Conservation (phyloP, 2,888 invertebrate species). For the Heliconius charithonia region DNA sequence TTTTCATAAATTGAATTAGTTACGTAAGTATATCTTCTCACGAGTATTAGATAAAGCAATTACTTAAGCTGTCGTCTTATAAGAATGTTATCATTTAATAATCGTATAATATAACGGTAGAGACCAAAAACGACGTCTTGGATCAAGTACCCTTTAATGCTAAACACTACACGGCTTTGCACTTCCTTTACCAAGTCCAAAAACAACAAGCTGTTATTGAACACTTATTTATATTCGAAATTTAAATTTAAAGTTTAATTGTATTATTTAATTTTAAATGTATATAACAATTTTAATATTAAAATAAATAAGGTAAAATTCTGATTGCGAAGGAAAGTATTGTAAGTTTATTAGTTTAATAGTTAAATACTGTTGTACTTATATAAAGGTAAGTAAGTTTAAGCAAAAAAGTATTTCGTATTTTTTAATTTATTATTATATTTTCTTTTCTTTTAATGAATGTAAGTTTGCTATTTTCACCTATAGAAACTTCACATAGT, state of each 20-base stretch:
- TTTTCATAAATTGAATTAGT: background rate
- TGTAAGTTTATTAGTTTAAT: background rate
- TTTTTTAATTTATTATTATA: too few species aligned
- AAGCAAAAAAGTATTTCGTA: too few species aligned
- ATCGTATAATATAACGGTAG: slow-evolving; percentile 33
- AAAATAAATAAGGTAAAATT: too few species aligned
- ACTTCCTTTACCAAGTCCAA: slow-evolving; percentile 24
- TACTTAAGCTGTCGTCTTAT: background rate
- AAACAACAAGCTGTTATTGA: background rate
- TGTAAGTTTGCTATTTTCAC: background rate
- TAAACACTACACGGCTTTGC: slow-evolving; percentile 17
- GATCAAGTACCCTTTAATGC: slow-evolving; percentile 31
- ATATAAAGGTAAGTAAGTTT: background rate
- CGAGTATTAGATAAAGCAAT: slow-evolving; percentile 22
- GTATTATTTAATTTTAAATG: background rate
- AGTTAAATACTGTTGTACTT: background rate
- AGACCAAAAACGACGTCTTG: slow-evolving; percentile 24
- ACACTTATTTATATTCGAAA: slow-evolving; percentile 3
- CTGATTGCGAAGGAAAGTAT: too few species aligned
- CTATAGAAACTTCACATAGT: background rate
- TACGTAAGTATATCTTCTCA: slow-evolving; percentile 19
- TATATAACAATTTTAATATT: background rate
- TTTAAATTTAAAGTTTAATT: background rate
- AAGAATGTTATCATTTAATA: slow-evolving; percentile 21
- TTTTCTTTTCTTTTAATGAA: too few species aligned